Evolutionary conservation across 2,888 invertebrate species (phyloP), one percentile per base, ranked within the genome.

Genomic region (Diarsia brunnea): DNA sequence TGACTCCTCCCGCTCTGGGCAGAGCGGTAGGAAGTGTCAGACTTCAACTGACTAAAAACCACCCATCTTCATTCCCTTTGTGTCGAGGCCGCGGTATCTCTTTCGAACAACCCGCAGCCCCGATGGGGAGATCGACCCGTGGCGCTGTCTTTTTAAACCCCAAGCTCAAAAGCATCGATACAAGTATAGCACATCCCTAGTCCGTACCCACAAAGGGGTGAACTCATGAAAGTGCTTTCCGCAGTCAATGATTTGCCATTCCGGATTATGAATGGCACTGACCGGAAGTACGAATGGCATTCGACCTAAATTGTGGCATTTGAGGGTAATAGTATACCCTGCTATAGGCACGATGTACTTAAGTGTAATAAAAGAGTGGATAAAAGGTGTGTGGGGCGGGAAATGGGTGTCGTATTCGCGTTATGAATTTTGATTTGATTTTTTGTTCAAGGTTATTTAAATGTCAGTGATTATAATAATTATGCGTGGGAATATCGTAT

Each of bases 261-360:
- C 69, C 74, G 69, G 66, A 49, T 71, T 69, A 69, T 78, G 83
- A 86, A 89, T 89, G 85, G 78, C 83, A 47, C 76, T 85, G 84
- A 83, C 86, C 90, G 89, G 87, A 88, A 88, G 81, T 84, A 69
- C 64, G 53, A 81, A 85, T 82, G 87, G 84, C 86, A 81, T 84
- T 84, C 69, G 79, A 72, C 83, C 67, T 70, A 72, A 75, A 86
- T 89, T 75, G 76, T 72, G 69, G 85, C 79, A 81, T 88, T 87
- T 74, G 21, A 70, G 53, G 76, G 60, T 79, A 76, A 76, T 74
- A 79, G 63, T 63, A 38, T n/a, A 80, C 38, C 53, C 61, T 27
- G 51, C n/a, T 53, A 49, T 51, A 73, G 66, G 49, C 63, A 66
- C 24, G 55, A 69, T 60, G 19, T 73, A 70, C 67, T 76, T 79